Evolutionary conservation across 37 sponge, comb jelly and placozoan species (phyloP), one percentile per base, ranked within the genome.

Genomic region (Aphrocallistes beatrix): DNA sequence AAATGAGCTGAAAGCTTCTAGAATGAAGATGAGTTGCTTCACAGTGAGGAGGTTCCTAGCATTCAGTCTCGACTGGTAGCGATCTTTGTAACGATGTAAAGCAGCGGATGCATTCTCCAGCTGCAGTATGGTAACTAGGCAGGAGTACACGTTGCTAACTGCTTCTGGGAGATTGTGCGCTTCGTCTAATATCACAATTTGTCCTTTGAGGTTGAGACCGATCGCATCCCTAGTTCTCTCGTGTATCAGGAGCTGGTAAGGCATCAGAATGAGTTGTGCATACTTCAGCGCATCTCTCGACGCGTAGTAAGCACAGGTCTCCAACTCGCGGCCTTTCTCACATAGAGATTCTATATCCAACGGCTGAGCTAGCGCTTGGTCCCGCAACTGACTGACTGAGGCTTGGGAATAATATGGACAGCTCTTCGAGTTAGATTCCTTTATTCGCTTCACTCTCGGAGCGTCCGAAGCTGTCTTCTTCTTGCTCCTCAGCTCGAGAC

Each of bases 141-240:
- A 90, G 1, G 94, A 92, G 87, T 99, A 88, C 23, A 94, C 91
- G 69, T 85, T 89, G 36, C 86, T 85, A 81, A 99, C 94, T 45
- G 94, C 91, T 82, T 99, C 99, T 45, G 94, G 82, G n/a, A 99
- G 92, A 51, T 99, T 99, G 88, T 99, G 99, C 0, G 99, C 99
- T 82, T 99, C 99, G 82, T 99, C 99, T 81, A 99, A 91, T 82
- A 99, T 90, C 37, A 99, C 96, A 19, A 99, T 90, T 32, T 90
- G 90, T 9, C 93, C 99, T 37, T 83, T 87, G 75, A 99, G 88
- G 36, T 82, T 90, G 28, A 99, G 75, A 1, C 94, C 94, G 25
- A 95, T 89, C 30, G 94, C 89, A 32, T 87, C 84, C 34, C 99
- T 84, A 25, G 95, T 96, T 34, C 88, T 82, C 37, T 83, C 88